Conservation (phyloP, 2,797 vertebrate species). For the Rhinogobio ventralis region DNA sequence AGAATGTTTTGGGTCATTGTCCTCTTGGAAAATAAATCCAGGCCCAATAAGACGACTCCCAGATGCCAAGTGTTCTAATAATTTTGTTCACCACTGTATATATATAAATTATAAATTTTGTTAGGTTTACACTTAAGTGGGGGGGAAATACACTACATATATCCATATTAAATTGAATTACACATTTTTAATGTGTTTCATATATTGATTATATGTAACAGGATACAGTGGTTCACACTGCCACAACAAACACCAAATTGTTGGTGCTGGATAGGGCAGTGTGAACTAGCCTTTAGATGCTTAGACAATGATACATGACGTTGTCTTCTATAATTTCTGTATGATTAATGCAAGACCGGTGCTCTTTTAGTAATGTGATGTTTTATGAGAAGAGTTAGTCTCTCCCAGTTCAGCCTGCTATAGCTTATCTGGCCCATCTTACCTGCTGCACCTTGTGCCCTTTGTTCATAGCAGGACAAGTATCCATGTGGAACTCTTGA, state of each 20-base stretch:
- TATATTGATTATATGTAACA: neutral
- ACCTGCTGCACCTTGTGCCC: constrained; percentile 50
- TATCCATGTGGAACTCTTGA: constrained; percentile 16
- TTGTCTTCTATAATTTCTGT: constrained; percentile 7
- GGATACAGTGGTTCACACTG: neutral
- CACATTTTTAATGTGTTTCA: neutral
- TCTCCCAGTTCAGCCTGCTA: constrained; percentile 2
- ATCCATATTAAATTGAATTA: neutral
- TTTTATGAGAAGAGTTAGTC: neutral
- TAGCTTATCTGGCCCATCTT: neutral
- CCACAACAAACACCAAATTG: neutral
- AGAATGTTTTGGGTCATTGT: too few species aligned
- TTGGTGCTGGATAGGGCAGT: neutral
- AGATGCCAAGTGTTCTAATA: too few species aligned
- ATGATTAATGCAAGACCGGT: neutral
- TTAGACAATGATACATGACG: neutral
- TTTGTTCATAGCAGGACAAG: neutral
- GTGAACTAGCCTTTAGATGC: neutral
- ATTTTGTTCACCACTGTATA: neutral
- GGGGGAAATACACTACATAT: neutral
- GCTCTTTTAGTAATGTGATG: constrained; percentile 6
- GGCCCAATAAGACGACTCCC: too few species aligned
- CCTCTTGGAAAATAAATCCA: too few species aligned
- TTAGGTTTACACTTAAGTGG: neutral
- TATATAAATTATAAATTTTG: neutral